Conservation (phyloP, 2,888 invertebrate genomes). For the Watsonalla binaria region DNA sequence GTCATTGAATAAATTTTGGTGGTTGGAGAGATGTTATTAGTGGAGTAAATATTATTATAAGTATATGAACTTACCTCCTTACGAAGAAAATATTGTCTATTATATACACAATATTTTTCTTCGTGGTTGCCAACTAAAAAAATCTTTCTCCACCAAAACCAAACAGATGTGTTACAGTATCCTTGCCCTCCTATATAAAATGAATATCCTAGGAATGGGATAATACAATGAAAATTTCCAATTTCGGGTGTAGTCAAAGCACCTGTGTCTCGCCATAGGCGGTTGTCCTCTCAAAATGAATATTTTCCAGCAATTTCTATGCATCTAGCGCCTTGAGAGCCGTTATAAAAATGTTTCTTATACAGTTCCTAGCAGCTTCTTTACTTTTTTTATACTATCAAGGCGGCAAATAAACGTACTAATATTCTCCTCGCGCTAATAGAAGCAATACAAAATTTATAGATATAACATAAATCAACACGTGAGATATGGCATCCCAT, state of each 20-base stretch:
- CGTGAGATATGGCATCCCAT: no score
- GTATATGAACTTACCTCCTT: no score
- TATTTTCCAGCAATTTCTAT: slow-evolving; percentile 31
- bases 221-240: slow-evolving; percentile 25
- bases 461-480: no score
- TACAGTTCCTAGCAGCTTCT: slow-evolving; percentile 2
- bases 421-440: no score
- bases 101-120: no score
- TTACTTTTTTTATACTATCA: background rate
- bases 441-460: no score
- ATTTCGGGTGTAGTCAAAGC: slow-evolving; percentile 24
- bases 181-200: slow-evolving; percentile 4
- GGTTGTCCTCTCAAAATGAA: slow-evolving; percentile 27
- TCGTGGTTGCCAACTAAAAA: no score
- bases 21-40: no score
- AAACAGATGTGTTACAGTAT: background rate
- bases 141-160: background rate
- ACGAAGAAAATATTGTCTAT: no score
- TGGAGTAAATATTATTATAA: no score
- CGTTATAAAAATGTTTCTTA: slow-evolving; percentile 4
- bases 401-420: no score
- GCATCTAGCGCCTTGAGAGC: slow-evolving; percentile 27
- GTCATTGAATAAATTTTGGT: no score
- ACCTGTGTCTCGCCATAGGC: slow-evolving; percentile 25
- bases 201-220: slow-evolving; percentile 16